These are phyloP conservation scores for Sebastes steindachneri DNA, from an alignment of 2,797 vertebrate genomes.

Conservation along the genomic window DNA sequence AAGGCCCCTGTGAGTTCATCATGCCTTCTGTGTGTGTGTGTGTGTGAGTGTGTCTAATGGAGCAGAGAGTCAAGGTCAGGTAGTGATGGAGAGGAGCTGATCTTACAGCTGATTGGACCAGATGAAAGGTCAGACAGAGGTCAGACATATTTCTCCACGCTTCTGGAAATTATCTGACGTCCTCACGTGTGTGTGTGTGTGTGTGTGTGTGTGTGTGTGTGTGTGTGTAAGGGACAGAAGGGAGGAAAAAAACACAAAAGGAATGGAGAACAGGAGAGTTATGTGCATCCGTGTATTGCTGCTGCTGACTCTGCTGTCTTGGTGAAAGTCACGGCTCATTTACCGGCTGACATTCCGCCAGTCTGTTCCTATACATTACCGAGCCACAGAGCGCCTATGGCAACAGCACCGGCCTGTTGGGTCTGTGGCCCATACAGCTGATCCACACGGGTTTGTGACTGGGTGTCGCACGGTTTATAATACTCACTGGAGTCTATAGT, in stretches of 20 bases:
- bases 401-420: conserved; percentile 37
- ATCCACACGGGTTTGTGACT: conserved; percentile 15
- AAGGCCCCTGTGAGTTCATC: background rate
- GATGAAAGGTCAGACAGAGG: conserved; percentile 61
- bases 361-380: conserved; percentile 50
- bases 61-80: conserved; percentile 58
- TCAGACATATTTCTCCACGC: conserved; percentile 27
- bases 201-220: background rate
- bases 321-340: conserved; percentile 75
- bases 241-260: conserved; percentile 28
- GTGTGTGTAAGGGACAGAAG: background rate
- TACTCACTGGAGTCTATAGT: background rate
- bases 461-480: background rate
- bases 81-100: conserved; percentile 39
- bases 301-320: conserved; percentile 67
- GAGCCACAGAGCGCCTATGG: conserved; percentile 32
- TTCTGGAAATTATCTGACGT: conserved; percentile 43
- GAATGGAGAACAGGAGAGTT: conserved; percentile 44
- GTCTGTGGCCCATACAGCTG: conserved; percentile 7
- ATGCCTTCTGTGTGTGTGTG: background rate
- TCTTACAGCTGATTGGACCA: conserved; percentile 51
- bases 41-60: conserved; percentile 33
- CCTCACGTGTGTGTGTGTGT: background rate
- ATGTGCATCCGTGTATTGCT: conserved; percentile 65
- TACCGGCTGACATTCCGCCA: conserved; percentile 68